Base-by-base conservation (phyloP, 2,888 invertebrate species). In the Chymomyza fuscimana region DNA sequence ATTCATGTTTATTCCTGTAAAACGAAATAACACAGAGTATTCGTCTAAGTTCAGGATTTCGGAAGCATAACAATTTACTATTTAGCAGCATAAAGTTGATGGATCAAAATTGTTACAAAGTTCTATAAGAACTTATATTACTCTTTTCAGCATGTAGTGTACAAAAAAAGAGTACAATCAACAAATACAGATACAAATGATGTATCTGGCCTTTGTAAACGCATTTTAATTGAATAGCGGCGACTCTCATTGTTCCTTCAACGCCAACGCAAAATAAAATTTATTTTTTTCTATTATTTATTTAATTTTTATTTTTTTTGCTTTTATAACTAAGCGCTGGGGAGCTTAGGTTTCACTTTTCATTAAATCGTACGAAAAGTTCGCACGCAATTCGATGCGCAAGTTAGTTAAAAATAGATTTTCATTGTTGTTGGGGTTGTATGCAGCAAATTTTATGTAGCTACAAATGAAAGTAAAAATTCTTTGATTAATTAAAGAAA, bases 211-310 rank as follows among this genome's bases (percentile, higher is more conserved):
- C 52, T 10, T 63, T 65, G 67, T 22, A n/a, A 12, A 40, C 16
- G 65, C 32, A 64, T 54, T 56, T 66, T 70, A 66, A 66, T 66
- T 70, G 65, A 70, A 70, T 65, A 59, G 16, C 32, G 52, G 51
- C 64, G 36, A 12, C 50, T 63, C 15, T 29, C 54, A 54, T 54
- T 54, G 19, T 72, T 67, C 67, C 64, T 61, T 15, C 19, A 22
- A 22, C 29, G 25, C 56, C 56, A 56, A 56, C 4, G 22, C 22
- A 56, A 12, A 56, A 56, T 5, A n/a, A 58, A 25, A 22, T 25
- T 9, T 54, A 9, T 54, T 54, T 4, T 4, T n/a, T 54, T 19
- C 16, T 1, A 7, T 32, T 32, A 70, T 65, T 62, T 46, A 64
- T 70, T 46, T 10, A 25, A 40, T 59, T 60, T 54, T 64, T 69